Conservation (phyloP, 2,888 invertebrate species). For the Saturnia pavonia region DNA sequence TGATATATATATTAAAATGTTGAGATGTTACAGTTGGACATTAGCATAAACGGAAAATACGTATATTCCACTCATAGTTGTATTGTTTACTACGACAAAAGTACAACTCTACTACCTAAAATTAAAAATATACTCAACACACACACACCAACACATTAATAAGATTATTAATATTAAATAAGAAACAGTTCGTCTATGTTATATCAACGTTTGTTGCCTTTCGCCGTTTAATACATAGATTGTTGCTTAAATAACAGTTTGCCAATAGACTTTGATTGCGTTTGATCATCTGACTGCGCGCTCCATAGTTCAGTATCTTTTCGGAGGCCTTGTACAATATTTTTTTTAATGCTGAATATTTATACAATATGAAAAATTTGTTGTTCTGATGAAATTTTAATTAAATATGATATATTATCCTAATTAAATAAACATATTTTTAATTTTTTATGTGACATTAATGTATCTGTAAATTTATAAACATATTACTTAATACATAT, state of each 20-base stretch:
- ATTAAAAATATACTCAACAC: background rate
- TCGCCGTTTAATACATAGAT: conserved; percentile 44
- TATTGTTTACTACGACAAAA: background rate
- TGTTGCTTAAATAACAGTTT: conserved; percentile 50
- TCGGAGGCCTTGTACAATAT: conserved; percentile 49
- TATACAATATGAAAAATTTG: background rate
- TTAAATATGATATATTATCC: background rate
- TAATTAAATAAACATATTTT: background rate
- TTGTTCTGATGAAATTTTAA: background rate
- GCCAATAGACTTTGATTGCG: conserved; percentile 56
- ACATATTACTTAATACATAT: background rate
- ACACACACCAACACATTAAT: background rate
- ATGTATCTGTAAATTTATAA: too few species aligned
- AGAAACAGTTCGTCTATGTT: background rate
- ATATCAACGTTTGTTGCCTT: conserved; percentile 33
- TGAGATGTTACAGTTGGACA: background rate
- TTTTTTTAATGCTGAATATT: conserved; percentile 17
- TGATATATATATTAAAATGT: background rate
- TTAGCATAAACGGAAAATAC: background rate
- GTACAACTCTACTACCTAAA: background rate
- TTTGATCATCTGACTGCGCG: conserved; percentile 54
- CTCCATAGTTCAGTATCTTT: conserved; percentile 63
- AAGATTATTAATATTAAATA: background rate
- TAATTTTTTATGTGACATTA: background rate
- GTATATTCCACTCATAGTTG: background rate